A percentile compares a stretch with the other conserved stretches of the same genome.
Conservation (phyloP, 92 coral and sea anemone species). For the Montipora capitata region DNA sequence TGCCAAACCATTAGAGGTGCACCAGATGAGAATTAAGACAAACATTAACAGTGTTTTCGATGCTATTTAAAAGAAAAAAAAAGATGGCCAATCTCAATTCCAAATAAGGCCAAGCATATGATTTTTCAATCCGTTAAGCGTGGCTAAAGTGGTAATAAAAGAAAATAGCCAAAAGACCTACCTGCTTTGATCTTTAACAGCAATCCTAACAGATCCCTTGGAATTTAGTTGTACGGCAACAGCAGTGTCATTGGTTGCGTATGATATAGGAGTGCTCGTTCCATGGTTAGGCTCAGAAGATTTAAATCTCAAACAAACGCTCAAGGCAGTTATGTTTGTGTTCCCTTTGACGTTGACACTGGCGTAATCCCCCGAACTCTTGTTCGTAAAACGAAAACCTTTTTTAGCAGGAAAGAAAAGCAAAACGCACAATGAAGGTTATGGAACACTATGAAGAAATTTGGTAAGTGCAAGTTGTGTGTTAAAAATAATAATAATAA, state of each 20-base stretch:
- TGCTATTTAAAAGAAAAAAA: no score
- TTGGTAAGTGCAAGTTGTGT: no score
- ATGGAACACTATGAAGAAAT: no score
- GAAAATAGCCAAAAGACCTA: not conserved
- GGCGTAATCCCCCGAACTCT: constrained; percentile 30
- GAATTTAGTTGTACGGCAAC: constrained; percentile 3
- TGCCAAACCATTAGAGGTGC: no score
- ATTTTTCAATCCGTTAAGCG: not conserved
- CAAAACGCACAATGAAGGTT: no score
- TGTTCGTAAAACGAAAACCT: constrained; percentile 45
- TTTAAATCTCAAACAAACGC: constrained; percentile 32
- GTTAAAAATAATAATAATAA: no score
- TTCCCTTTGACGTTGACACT: not conserved
- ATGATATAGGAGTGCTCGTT: constrained; percentile 15
- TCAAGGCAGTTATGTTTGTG: constrained; percentile 1
- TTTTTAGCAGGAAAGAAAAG: not conserved
- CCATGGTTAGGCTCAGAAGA: not conserved
- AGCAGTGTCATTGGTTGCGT: not conserved
- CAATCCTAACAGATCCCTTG: constrained; percentile 21
- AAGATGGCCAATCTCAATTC: no score
- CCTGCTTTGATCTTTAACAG: constrained; percentile 31
- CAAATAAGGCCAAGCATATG: no score
- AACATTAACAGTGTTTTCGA: no score
- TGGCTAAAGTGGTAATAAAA: not conserved
- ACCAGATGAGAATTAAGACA: no score